A percentile compares a stretch with the other conserved stretches of the same genome.
Conservation (phyloP, 1,140 invertebrate genomes). For the Yoshiicerus persimilis region DNA sequence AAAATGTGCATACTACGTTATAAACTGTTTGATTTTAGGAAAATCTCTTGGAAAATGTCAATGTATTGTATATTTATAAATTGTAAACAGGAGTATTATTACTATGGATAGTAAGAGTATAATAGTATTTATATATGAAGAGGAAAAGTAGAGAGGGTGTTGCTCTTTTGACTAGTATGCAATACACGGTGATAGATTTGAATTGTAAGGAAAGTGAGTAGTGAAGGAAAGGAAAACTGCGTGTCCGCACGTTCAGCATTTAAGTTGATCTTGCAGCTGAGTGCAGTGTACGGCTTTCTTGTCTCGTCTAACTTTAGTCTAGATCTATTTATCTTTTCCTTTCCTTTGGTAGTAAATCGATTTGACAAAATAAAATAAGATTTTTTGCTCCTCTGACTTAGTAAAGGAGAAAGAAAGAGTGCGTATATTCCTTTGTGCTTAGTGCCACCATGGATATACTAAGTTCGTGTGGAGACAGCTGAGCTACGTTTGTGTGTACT, state of each 20-base stretch:
- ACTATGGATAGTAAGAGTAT: not conserved
- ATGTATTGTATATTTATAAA: not conserved
- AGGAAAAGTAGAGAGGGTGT: not conserved
- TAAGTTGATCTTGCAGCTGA: conserved; percentile 1
- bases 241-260: conserved; percentile 2
- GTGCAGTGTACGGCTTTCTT: not conserved
- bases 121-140: too few relatives aligned
- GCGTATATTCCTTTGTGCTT: not conserved
- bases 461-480: not conserved
- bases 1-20: too few relatives aligned
- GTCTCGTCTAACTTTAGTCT: not conserved
- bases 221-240: not conserved
- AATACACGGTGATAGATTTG: not conserved
- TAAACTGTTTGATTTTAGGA: not conserved
- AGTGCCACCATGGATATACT: not conserved
- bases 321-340: conserved; percentile 4
- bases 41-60: not conserved
- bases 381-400: conserved; percentile 11
- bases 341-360: conserved; percentile 2
- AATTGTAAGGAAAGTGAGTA: not conserved
- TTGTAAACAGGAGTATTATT: not conserved
- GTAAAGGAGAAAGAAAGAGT: not conserved
- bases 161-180: not conserved
- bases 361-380: conserved; percentile 25
- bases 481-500: not conserved